Evolutionary conservation across 2,113 vertebrate species (phyloP).

Genomic region (Centropus unirufus): DNA sequence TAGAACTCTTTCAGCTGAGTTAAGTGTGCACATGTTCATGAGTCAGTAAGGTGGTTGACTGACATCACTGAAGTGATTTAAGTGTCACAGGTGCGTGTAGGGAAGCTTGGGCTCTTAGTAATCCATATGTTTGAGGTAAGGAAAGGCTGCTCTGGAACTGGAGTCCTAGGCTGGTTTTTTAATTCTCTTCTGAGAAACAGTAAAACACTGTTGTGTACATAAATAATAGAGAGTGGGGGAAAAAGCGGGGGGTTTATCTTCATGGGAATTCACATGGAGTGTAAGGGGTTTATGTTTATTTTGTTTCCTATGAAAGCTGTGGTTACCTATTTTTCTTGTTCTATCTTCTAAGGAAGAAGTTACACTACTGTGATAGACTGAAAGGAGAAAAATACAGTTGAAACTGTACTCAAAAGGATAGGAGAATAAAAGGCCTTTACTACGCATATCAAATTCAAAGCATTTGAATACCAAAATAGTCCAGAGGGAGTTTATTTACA

Average conservation of each 20-base stretch:
- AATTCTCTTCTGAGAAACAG: neutral
- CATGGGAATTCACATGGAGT: neutral
- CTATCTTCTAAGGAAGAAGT: neutral
- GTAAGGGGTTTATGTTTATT: neutral
- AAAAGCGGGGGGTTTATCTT: neutral
- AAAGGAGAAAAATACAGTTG: neutral
- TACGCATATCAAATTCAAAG: neutral
- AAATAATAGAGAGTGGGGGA: neutral
- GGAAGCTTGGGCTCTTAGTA: neutral
- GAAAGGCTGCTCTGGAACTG: neutral
- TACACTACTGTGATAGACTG: neutral
- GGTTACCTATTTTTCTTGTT: neutral
- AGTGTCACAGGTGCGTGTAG: neutral
- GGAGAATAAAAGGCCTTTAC: rapidly evolving
- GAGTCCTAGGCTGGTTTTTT: neutral
- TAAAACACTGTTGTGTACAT: rapidly evolving
- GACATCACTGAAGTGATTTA: neutral
- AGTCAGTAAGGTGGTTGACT: neutral
- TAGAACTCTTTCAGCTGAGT: neutral
- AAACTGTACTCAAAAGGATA: neutral
- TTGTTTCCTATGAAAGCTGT: neutral
- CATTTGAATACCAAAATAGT: neutral
- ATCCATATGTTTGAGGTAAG: neutral
- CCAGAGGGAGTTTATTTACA: neutral
- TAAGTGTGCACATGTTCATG: neutral